Evolutionary conservation across 2,888 invertebrate genomes (phyloP).

Genomic region (Scrobipalpa costella): DNA sequence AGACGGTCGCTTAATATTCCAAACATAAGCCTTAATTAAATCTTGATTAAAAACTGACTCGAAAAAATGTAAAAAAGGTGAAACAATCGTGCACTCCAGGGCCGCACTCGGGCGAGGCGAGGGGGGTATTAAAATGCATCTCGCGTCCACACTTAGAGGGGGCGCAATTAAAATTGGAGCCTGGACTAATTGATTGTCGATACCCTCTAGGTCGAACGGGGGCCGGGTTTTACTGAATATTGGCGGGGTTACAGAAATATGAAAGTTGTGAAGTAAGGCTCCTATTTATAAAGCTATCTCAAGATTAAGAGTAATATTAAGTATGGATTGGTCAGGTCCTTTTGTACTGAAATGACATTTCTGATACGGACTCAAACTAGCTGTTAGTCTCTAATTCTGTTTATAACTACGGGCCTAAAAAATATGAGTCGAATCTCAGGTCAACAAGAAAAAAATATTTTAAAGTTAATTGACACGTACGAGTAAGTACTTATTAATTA

Average conservation of each 20-base stretch:
- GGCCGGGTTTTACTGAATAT: slow-evolving; percentile 9
- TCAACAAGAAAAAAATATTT: no score
- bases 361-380: no score
- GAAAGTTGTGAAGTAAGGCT: not conserved
- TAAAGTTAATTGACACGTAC: no score
- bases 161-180: slow-evolving; percentile 42
- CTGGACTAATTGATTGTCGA: slow-evolving; percentile 45
- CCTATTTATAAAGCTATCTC: no score
- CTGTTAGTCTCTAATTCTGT: no score
- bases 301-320: no score
- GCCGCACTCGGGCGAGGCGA: not conserved
- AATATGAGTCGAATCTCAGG: no score
- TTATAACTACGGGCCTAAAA: no score
- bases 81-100: not conserved
- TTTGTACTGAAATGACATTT: no score
- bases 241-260: not conserved
- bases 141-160: slow-evolving; percentile 30
- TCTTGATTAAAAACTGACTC: slow-evolving; percentile 10
- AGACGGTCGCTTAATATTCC: slow-evolving; percentile 1
- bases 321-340: no score
- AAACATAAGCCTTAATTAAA: slow-evolving; percentile 3
- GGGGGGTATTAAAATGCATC: slow-evolving; percentile 33
- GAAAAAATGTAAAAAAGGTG: not conserved
- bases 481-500: no score
- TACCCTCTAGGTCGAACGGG: slow-evolving; percentile 24